Evolutionary conservation across 37 sponge, comb jelly and placozoan genomes (phyloP).

Genomic region (Theonella swinhoei): DNA sequence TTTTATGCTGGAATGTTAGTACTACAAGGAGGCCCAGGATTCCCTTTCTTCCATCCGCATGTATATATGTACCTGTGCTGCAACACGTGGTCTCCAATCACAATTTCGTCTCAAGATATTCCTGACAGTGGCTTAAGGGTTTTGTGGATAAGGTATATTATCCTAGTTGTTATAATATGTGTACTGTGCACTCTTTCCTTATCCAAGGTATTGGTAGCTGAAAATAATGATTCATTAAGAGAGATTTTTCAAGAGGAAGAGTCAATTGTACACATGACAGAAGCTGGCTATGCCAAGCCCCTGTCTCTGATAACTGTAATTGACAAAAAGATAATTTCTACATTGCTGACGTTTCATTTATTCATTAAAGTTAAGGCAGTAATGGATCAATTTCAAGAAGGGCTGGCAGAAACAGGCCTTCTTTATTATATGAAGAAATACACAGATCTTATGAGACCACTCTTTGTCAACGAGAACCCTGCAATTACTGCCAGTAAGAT

Average conservation of each 20-base stretch:
- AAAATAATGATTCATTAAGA: neutral
- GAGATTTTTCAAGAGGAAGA: neutral
- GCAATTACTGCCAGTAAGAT: neutral
- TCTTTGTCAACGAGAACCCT: neutral
- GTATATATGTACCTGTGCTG: no score
- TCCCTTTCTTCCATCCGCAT: neutral
- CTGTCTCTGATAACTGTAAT: neutral
- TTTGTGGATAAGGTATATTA: neutral
- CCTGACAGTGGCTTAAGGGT: neutral
- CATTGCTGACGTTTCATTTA: neutral
- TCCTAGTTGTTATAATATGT: no score
- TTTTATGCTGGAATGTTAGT: conserved; percentile 1
- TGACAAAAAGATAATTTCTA: neutral
- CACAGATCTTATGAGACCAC: neutral
- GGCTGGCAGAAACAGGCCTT: neutral
- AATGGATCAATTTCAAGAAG: conserved; percentile 15
- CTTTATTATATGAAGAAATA: neutral
- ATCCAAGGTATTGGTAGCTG: neutral
- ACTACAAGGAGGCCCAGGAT: conserved; percentile 1
- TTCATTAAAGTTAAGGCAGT: no score
- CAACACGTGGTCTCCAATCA: neutral
- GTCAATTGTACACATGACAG: no score
- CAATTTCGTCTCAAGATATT: neutral
- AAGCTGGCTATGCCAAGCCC: neutral
- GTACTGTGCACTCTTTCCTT: neutral